phyloP scores from a whole-genome alignment of 92 coral and sea anemone genomes.

The Diadumene lineata region DNA sequence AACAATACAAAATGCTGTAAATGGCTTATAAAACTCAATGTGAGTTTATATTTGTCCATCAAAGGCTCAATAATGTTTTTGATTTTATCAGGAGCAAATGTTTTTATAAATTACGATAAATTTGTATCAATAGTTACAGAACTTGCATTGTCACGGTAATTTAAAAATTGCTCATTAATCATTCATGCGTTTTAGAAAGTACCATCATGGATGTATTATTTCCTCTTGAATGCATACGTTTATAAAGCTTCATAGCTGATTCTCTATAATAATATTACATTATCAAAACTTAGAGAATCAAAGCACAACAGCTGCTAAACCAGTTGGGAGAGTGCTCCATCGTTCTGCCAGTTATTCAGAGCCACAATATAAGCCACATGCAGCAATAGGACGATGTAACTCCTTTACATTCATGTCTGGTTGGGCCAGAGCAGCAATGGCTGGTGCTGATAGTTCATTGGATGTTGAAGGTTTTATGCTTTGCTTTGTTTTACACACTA shows the following conservation, averaged over 20 bases:
- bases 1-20: too few relatives aligned
- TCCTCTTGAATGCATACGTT: too few relatives aligned
- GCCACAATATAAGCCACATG: slow-evolving; percentile 51
- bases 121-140: too few relatives aligned
- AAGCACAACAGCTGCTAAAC: slow-evolving; percentile 40
- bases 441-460: slow-evolving; percentile 27
- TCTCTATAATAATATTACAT: slow-evolving; percentile 7
- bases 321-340: slow-evolving; percentile 51
- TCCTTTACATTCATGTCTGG: slow-evolving; percentile 45
- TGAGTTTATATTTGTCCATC: too few relatives aligned
- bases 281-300: slow-evolving; percentile 26
- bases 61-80: too few relatives aligned
- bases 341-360: slow-evolving; percentile 74
- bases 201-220: too few relatives aligned
- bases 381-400: slow-evolving; percentile 65
- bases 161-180: too few relatives aligned
- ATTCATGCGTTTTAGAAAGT: too few relatives aligned
- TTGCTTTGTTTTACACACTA: slow-evolving; percentile 15
- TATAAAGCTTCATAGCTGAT: slow-evolving; percentile 1
- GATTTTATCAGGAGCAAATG: too few relatives aligned
- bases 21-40: too few relatives aligned
- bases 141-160: too few relatives aligned
- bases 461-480: slow-evolving; percentile 36
- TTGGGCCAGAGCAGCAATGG: slow-evolving; percentile 37
- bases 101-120: too few relatives aligned